Base-by-base conservation (phyloP, 2,113 vertebrate species). In the Pteropus alecto region DNA sequence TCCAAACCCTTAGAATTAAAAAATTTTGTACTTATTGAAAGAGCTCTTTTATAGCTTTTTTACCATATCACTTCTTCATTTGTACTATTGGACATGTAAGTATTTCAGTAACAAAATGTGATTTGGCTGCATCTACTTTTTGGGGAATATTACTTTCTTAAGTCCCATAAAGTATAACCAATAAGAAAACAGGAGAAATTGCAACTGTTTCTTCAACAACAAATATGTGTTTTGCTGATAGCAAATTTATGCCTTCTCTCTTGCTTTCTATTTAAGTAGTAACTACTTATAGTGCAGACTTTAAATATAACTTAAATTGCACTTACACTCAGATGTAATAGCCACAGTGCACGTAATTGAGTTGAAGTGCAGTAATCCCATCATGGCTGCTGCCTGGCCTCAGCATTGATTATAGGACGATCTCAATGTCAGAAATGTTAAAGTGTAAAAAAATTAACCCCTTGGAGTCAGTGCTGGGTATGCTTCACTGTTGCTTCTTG, bases 181-280 rank as follows among this genome's bases (percentile, higher is more conserved):
- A 1, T 86, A 76, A 93, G 48, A 90, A 83, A 58, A 58, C 60
- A 46, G 65, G 56, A 82, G 26, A 87, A 73, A 93, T 70, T 92
- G 10, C 11, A 92, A 21, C 46, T 15, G 30, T 90, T 94, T 92
- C n/a, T 95, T 10, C 33, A 94, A 51, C 5, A 67, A 61, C 5
- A 83, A 30, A 54, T 87, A 14, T 35, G 79, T 87, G 51, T 60
- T 92, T 92, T 12, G 13, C 18, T 74, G 58, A 65, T 30, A 68
- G 65, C 68, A 94, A 67, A 67, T 83, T 41, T 77, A 51, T 93
- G 48, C 60, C 33, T 88, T 54, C 41, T 93, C 16, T 73, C 13
- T 81, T 73, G 35, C 10, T 85, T 95, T 96, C 70, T 82, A 14
- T 87, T 68, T 94, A 93, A 90, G 61, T 5, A 78, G 15, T 28